Evolutionary conservation across 1,140 invertebrate genomes (phyloP).

Genomic region (Arion vulgaris): DNA sequence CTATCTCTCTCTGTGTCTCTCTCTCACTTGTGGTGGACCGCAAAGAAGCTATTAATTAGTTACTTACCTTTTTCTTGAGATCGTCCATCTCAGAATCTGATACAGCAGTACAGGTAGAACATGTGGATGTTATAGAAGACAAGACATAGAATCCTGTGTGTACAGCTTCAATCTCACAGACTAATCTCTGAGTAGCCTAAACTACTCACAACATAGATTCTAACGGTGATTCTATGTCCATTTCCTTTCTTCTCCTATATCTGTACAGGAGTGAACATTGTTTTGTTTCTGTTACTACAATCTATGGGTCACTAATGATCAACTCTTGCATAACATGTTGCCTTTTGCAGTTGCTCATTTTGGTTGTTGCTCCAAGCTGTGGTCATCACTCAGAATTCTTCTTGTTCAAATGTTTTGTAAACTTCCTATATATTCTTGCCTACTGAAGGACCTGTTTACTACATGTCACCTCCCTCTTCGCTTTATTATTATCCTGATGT

Average conservation of each 20-base stretch:
- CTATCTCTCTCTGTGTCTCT: too few relatives aligned
- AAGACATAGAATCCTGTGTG: neutral
- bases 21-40: too few relatives aligned
- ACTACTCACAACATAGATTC: neutral
- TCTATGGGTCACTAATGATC: conserved; percentile 32
- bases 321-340: conserved; percentile 6
- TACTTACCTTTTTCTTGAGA: conserved; percentile 9
- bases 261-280: neutral
- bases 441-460: neutral
- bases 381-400: too few relatives aligned
- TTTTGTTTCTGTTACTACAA: neutral
- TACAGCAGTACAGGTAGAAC: conserved; percentile 21
- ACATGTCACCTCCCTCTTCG: neutral
- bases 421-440: neutral
- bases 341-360: neutral
- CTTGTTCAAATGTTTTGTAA: neutral
- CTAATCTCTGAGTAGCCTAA: neutral
- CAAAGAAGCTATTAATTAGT: too few relatives aligned
- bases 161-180: neutral
- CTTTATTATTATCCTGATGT: too few relatives aligned
- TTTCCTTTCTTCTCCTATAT: neutral
- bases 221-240: neutral
- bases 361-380: neutral
- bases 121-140: conserved; percentile 27
- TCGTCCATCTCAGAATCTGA: neutral